Evolutionary conservation across 2,113 vertebrate genomes (phyloP), one percentile per base, ranked within the genome.

Genomic region (Hippocampus barbouri): DNA sequence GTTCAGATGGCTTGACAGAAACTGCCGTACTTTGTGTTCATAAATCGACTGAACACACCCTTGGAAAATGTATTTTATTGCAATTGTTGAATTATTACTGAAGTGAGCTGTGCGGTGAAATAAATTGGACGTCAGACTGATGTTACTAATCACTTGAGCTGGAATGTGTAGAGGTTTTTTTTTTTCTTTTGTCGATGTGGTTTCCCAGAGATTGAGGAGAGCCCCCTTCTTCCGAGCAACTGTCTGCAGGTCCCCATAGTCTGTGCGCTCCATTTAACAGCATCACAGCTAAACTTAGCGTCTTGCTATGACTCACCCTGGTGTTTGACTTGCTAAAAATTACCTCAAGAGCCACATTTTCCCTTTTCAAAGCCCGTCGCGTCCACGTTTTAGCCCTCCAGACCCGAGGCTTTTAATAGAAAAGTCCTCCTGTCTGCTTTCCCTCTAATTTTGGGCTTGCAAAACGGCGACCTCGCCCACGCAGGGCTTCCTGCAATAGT

Each of bases 241-340:
- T 65, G 81, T 72, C 72, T 81, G 79, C 79, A 83, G 83, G 85
- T 89, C 83, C 83, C 74, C 76, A 74, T 71, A 81, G 81, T 82
- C 63, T 73, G 68, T 79, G 72, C 76, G 38, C 70, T 88, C 77
- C 79, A 73, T 85, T 72, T 79, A 76, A 25, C 79, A 74, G 72
- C 74, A 71, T 67, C 73, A 70, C 43, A 59, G 84, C 84, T 84
- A 81, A 85, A 89, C 45, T 70, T 81, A 70, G 75, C 76, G 59
- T 70, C 57, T 59, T 69, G 79, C 69, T 27, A 18, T 66, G 64
- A 66, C 64, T 66, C 64, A 66, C 64, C 25, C 45, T 53, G 47
- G 34, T 4, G 1, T 45, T 71, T 61, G 64, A 18, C 47, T 18
- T 53, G 38, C 74, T 74, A 38, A 45, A 38, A 49, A 25, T 27